phyloP scores from a whole-genome alignment of 2,888 invertebrate species.

The Leistus spinibarbis region DNA sequence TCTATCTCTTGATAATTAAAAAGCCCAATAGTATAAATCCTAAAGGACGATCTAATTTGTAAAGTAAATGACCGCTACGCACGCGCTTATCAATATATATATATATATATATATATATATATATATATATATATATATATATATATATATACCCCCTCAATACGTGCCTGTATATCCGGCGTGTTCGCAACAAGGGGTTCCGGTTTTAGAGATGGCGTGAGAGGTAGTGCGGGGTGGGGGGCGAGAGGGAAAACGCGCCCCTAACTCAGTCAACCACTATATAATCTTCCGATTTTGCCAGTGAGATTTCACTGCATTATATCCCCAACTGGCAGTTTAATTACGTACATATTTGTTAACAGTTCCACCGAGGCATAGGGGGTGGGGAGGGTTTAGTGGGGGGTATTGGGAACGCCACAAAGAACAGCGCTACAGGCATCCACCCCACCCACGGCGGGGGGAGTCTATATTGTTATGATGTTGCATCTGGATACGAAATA shows the following conservation, averaged over 20 bases:
- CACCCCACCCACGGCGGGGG: background rate
- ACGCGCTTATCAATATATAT: background rate
- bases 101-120: too few species aligned
- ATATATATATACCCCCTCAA: background rate
- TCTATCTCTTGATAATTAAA: too few species aligned
- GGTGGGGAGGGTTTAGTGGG: background rate
- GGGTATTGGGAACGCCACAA: background rate
- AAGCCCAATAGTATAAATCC: too few species aligned
- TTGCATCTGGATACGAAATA: background rate
- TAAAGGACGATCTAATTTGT: background rate
- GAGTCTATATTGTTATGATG: background rate
- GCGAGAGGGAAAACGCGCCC: background rate
- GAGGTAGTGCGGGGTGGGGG: background rate
- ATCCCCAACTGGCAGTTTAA: conserved; percentile 39
- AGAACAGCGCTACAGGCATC: background rate
- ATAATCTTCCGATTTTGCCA: conserved; percentile 39
- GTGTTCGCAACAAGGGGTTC: conserved; percentile 8
- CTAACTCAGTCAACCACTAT: conserved; percentile 39
- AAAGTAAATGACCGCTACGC: background rate
- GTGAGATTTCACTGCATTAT: conserved; percentile 39
- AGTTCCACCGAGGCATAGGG: conserved; percentile 31
- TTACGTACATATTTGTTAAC: conserved; percentile 40
- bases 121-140: too few species aligned
- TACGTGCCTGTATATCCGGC: background rate
- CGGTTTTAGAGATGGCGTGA: background rate